A percentile compares a stretch with the other conserved stretches of the same genome.
Evolutionary conservation across 2,113 vertebrate species (phyloP).

Genomic region (Periophthalmus modestus): DNA sequence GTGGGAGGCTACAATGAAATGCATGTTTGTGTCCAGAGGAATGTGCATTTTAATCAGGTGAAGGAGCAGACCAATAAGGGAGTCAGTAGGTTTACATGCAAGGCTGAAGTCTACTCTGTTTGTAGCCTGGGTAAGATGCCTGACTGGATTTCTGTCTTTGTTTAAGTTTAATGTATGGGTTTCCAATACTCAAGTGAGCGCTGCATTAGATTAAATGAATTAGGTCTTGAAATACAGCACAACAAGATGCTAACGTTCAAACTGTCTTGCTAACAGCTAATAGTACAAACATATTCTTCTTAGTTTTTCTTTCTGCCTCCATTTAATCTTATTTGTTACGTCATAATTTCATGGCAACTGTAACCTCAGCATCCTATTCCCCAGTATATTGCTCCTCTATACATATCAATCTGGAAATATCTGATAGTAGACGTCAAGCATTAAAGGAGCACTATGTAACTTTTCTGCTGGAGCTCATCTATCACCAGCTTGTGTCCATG

Average conservation of each 20-base stretch:
- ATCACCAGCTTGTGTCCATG: no score
- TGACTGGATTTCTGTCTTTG: neutral
- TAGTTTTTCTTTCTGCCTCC: no score
- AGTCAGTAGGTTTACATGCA: neutral
- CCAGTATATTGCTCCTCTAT: no score
- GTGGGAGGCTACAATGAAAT: neutral
- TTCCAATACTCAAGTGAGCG: neutral
- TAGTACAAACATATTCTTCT: no score
- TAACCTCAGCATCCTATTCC: no score
- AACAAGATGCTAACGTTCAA: neutral
- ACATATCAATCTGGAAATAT: no score
- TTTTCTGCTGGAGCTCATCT: no score
- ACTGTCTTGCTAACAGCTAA: neutral
- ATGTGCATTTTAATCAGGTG: slow-evolving; percentile 43
- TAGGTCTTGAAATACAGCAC: neutral
- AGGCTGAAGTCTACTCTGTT: neutral
- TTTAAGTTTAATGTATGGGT: neutral
- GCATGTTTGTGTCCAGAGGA: slow-evolving; percentile 20
- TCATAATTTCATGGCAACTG: no score
- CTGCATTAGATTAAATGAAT: neutral
- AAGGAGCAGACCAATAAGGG: neutral
- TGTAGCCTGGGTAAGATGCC: neutral
- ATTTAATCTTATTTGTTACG: no score
- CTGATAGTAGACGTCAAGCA: no score
- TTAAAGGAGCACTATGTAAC: no score